These are phyloP conservation scores for Amazona ochrocephala DNA, from an alignment of 2,797 vertebrate species.

Conservation along the genomic window DNA sequence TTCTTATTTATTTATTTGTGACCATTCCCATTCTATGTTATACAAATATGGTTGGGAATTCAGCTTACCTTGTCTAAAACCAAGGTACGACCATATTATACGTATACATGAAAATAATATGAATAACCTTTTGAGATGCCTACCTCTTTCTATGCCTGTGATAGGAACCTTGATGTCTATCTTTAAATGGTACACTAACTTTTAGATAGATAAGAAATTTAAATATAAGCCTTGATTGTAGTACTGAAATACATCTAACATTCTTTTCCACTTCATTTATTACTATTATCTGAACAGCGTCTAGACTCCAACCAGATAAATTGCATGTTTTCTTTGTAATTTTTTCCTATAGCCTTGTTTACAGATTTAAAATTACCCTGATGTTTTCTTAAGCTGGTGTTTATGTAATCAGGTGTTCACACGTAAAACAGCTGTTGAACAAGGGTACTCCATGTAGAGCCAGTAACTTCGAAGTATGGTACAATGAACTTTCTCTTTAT, in stretches of 20 bases:
- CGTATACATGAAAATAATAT: not conserved
- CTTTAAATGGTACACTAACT: not conserved
- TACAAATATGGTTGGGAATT: not conserved
- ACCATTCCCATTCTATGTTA: not conserved
- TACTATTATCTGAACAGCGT: not conserved
- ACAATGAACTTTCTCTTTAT: not conserved
- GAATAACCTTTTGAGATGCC: not conserved
- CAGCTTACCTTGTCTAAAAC: not conserved
- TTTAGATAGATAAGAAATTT: not conserved
- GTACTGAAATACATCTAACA: not conserved
- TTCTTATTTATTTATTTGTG: not conserved
- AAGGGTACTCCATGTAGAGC: not conserved
- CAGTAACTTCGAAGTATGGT: not conserved
- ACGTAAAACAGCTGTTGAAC: not conserved
- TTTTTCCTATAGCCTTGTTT: not conserved
- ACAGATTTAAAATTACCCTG: not conserved
- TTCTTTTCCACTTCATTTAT: not conserved
- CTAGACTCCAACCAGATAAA: not conserved
- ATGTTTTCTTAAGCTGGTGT: not conserved
- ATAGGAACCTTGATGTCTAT: not conserved
- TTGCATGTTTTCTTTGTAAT: not conserved
- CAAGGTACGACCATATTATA: not conserved
- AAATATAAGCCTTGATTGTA: not conserved
- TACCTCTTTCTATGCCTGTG: not conserved
- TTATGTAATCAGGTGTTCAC: not conserved